These are phyloP conservation scores for Paratrypauchen microcephalus DNA, from an alignment of 2,797 vertebrate species.

Conservation along the genomic window DNA sequence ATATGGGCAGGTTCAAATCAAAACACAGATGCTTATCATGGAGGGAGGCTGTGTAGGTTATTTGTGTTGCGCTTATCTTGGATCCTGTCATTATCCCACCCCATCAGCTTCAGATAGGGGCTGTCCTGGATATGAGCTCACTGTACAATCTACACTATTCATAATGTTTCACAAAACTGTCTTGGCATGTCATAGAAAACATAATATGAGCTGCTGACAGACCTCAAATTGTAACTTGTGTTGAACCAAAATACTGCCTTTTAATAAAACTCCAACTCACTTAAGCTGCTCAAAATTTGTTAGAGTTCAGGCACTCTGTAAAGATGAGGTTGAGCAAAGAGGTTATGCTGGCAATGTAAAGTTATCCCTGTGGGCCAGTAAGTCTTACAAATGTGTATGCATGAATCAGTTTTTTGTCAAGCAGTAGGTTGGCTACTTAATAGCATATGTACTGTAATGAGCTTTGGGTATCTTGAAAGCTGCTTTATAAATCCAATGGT, in stretches of 20 bases:
- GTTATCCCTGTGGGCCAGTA: neutral
- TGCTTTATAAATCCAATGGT: too few relatives aligned
- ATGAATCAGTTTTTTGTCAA: neutral
- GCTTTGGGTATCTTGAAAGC: too few relatives aligned
- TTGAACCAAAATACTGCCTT: conserved; percentile 7
- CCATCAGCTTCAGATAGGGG: conserved; percentile 22
- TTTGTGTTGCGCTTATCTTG: conserved; percentile 46
- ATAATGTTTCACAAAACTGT: conserved; percentile 12
- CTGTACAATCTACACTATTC: conserved; percentile 52
- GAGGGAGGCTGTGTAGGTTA: conserved; percentile 21
- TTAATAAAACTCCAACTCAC: neutral
- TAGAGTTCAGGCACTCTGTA: neutral
- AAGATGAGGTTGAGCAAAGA: neutral
- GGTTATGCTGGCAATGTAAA: neutral
- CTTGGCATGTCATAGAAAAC: neutral
- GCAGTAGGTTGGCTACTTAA: too few relatives aligned
- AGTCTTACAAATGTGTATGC: neutral
- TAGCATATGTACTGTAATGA: too few relatives aligned
- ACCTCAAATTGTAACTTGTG: conserved; percentile 18
- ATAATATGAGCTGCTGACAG: conserved; percentile 13
- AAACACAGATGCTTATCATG: conserved; percentile 58
- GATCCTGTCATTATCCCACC: conserved; percentile 35
- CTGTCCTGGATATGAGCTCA: conserved; percentile 4
- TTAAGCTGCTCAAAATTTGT: neutral
- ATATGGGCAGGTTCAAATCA: conserved; percentile 37